These are phyloP conservation scores for Mesembrinibis cayennensis DNA, from an alignment of 2,113 vertebrate genomes.

Conservation along the genomic window DNA sequence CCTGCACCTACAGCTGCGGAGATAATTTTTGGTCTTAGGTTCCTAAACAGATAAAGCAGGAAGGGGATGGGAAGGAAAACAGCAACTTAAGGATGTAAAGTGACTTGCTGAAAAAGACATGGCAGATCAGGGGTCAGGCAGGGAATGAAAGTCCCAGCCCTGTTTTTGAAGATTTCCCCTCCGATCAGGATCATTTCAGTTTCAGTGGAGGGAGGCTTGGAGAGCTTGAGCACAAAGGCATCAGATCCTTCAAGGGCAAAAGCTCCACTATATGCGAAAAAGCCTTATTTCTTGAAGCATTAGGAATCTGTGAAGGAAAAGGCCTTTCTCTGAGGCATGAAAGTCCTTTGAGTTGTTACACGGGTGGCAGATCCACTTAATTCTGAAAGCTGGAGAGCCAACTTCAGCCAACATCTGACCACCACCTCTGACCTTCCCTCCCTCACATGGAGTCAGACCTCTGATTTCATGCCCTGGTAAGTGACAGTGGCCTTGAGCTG, in stretches of 20 bases:
- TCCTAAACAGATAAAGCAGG: not conserved
- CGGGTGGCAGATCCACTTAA: not conserved
- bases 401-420: not conserved
- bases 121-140: not conserved
- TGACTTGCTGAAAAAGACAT: not conserved
- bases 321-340: not conserved
- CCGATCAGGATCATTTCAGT: not conserved
- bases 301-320: not conserved
- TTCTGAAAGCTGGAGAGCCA: not conserved
- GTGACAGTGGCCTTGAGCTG: not conserved
- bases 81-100: not conserved
- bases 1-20: not conserved
- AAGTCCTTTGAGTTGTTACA: not conserved
- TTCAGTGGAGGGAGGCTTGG: not conserved
- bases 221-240: not conserved
- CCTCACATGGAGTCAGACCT: not conserved
- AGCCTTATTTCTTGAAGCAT: not conserved
- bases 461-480: not conserved
- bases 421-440: not conserved
- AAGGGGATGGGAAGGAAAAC: not conserved
- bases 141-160: not conserved
- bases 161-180: not conserved
- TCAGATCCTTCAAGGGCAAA: not conserved
- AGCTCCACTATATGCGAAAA: not conserved
- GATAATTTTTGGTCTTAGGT: not conserved